Evolutionary conservation across 2,797 vertebrate genomes (phyloP), one percentile per base, ranked within the genome.

Genomic region (Bradypus variegatus): DNA sequence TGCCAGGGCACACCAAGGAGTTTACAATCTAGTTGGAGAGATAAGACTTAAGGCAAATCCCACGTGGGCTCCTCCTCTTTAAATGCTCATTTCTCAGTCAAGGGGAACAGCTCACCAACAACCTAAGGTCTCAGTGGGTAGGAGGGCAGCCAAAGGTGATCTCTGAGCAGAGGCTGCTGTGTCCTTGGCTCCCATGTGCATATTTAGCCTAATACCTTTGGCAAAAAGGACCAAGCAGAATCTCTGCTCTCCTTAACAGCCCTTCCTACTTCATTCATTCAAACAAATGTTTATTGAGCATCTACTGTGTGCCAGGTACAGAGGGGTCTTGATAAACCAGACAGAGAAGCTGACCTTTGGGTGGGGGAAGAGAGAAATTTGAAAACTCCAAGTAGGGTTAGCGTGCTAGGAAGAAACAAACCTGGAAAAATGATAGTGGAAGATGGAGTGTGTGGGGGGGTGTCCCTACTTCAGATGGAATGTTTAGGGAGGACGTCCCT

Each of bases 201-300:
- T 29, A 23, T 9, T 11, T 8, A n/a, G 38, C 45, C 36, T n/a
- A 38, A 15, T 18, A 8, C 16, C 27, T 27, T 14, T 38, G 36
- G 27, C 53, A 77, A n/a, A 58, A 80, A 77, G 64, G 31, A 38
- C 16, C 14, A 23, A 23, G 50, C n/a, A 8, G 25, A 53, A 36
- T 27, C 31, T 58, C 81, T 36, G 31, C 67, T 21, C 29, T 41
- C 60, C 21, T 2, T 1, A 29, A 53, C 36, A 33, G 25, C 25
- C 15, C 48, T 72, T 48, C 36, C 21, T 38, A 2, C 45, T 53
- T 53, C 58, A 25, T 12, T 76, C 67, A 55, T 31, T 55, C 50
- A 58, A 58, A 53, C 86, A 77, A 55, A 29, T 62, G 36, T 80
- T 81, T 77, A 72, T 70, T 85, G 88, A 84, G 50, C 38, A 87